Conservation (phyloP, 1,140 invertebrate species). For the Andrena cerasifolii region DNA sequence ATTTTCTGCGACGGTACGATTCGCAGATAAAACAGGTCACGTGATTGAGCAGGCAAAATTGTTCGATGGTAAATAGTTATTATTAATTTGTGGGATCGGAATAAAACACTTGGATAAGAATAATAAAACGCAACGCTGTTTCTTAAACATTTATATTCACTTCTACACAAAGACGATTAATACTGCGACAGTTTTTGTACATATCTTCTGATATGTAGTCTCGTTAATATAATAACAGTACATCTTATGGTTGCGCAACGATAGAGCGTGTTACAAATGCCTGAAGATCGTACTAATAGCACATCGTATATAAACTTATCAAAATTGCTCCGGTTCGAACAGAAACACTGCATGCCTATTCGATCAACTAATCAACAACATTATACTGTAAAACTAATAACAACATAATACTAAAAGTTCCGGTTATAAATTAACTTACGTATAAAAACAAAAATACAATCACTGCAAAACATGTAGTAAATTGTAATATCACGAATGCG, state of each 20-base stretch:
- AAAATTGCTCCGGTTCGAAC: background rate
- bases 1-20: too few species aligned
- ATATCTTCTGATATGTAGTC: conserved; percentile 37
- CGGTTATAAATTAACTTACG: too few species aligned
- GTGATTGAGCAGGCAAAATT: too few species aligned
- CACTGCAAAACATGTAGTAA: background rate
- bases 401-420: background rate
- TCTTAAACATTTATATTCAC: conserved; percentile 30
- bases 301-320: conserved; percentile 5
- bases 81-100: too few species aligned
- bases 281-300: too few species aligned
- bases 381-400: conserved; percentile 28
- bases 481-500: conserved; percentile 5
- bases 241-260: background rate
- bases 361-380: conserved; percentile 6
- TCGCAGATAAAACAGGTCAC: too few species aligned
- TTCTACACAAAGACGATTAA: conserved; percentile 37
- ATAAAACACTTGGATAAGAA: background rate
- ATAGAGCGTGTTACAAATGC: background rate
- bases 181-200: conserved; percentile 27
- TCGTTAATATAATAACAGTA: conserved; percentile 18
- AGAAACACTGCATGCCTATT: conserved; percentile 14
- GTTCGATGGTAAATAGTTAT: too few species aligned
- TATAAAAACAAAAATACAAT: background rate
- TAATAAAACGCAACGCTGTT: background rate